A percentile compares a stretch with the other conserved stretches of the same genome.
These are phyloP conservation scores for Trinorchestia longiramus DNA, from an alignment of 1,140 invertebrate genomes.

Conservation along the genomic window DNA sequence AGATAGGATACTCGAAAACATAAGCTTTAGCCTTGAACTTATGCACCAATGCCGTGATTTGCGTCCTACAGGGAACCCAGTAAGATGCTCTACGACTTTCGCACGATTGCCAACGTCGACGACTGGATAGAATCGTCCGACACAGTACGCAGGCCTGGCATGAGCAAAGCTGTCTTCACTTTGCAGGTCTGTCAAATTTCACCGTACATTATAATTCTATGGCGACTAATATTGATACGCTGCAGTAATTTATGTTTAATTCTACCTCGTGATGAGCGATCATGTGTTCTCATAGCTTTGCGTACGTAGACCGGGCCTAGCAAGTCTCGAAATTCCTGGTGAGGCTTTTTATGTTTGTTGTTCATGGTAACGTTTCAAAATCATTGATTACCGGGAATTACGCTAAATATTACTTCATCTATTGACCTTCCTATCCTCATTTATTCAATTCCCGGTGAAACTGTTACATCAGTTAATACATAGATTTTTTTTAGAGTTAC, in stretches of 20 bases:
- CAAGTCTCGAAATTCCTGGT: background rate
- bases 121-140: conserved; percentile 65
- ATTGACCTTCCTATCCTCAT: too few species aligned
- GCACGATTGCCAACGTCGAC: conserved; percentile 42
- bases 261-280: background rate
- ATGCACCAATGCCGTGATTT: too few species aligned
- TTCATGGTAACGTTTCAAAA: too few species aligned
- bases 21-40: too few species aligned
- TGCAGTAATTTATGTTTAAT: background rate
- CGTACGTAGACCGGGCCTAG: background rate
- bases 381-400: too few species aligned
- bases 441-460: too few species aligned
- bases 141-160: conserved; percentile 60
- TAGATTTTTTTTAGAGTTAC: too few species aligned
- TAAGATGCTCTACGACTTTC: conserved; percentile 65
- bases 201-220: background rate
- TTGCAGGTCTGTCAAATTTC: conserved; percentile 57
- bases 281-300: background rate
- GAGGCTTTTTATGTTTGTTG: too few species aligned
- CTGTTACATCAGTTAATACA: too few species aligned
- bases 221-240: background rate
- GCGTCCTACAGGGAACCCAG: background rate
- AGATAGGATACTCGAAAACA: too few species aligned
- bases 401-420: too few species aligned
- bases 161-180: conserved; percentile 61